These are phyloP conservation scores for Cerastis rubricosa DNA, from an alignment of 2,888 invertebrate species.

Conservation along the genomic window DNA sequence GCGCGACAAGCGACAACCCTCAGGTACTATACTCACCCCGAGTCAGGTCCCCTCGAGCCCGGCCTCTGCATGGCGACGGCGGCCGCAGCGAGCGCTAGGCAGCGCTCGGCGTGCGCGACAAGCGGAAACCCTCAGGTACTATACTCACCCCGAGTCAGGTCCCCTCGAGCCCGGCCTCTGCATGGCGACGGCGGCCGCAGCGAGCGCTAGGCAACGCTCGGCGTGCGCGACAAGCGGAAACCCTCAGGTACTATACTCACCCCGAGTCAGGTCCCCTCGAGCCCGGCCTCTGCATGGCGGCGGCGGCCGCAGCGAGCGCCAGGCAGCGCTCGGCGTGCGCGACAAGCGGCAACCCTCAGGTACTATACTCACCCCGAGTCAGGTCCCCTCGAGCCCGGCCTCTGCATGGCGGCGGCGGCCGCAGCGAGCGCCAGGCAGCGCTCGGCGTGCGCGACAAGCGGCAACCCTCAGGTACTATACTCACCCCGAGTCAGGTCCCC, in stretches of 20 bases:
- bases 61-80: conserved; percentile 77
- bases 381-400: conserved; percentile 77
- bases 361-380: conserved; percentile 75
- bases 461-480: conserved; percentile 72
- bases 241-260: conserved; percentile 70
- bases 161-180: conserved; percentile 75
- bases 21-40: conserved; percentile 70
- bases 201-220: conserved; percentile 86
- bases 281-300: conserved; percentile 72
- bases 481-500: conserved; percentile 83
- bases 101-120: conserved; percentile 86
- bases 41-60: conserved; percentile 79
- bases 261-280: conserved; percentile 80
- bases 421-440: conserved; percentile 87
- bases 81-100: conserved; percentile 87
- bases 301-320: conserved; percentile 87
- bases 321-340: conserved; percentile 87
- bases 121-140: conserved; percentile 76
- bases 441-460: conserved; percentile 86
- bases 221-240: conserved; percentile 86
- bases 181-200: conserved; percentile 84
- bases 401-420: conserved; percentile 80
- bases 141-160: conserved; percentile 78
- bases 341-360: conserved; percentile 82
- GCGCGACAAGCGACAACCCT: neutral